These are phyloP conservation scores for Spicauda simplicius DNA, from an alignment of 2,888 invertebrate species.

Conservation along the genomic window DNA sequence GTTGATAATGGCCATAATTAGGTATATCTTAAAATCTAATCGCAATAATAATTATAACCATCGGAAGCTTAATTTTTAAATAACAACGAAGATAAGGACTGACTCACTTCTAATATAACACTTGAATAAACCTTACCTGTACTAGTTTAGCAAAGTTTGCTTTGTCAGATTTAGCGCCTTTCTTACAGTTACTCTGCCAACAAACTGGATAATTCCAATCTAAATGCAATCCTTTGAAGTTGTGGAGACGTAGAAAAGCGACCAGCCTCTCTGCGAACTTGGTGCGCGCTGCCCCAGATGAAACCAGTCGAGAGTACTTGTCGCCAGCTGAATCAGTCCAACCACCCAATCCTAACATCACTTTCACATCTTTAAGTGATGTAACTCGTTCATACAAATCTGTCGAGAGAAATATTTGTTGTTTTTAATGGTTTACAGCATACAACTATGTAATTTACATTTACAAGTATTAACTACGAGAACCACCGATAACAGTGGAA, in stretches of 20 bases:
- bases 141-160: conserved; percentile 91
- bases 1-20: too few relatives aligned
- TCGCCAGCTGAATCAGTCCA: conserved; percentile 97
- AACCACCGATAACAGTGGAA: too few relatives aligned
- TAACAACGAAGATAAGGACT: too few relatives aligned
- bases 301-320: conserved; percentile 92
- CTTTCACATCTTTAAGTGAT: conserved; percentile 86
- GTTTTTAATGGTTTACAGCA: too few relatives aligned
- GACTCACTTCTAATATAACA: too few relatives aligned
- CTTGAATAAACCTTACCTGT: conserved; percentile 74
- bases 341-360: conserved; percentile 94
- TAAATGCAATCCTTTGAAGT: conserved; percentile 94
- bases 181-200: conserved; percentile 95
- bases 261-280: conserved; percentile 89
- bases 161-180: conserved; percentile 91
- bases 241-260: conserved; percentile 89
- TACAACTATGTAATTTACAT: too few relatives aligned
- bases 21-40: too few relatives aligned
- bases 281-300: conserved; percentile 86
- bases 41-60: too few relatives aligned
- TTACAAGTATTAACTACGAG: too few relatives aligned
- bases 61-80: too few relatives aligned
- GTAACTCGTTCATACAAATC: conserved; percentile 92
- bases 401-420: conserved; percentile 55
- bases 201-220: conserved; percentile 98